Percentiles rank a stretch among this genome's conserved stretches.
These are phyloP conservation scores for Embiotoca jacksoni DNA, from an alignment of 2,113 vertebrate genomes.

Conservation along the genomic window DNA sequence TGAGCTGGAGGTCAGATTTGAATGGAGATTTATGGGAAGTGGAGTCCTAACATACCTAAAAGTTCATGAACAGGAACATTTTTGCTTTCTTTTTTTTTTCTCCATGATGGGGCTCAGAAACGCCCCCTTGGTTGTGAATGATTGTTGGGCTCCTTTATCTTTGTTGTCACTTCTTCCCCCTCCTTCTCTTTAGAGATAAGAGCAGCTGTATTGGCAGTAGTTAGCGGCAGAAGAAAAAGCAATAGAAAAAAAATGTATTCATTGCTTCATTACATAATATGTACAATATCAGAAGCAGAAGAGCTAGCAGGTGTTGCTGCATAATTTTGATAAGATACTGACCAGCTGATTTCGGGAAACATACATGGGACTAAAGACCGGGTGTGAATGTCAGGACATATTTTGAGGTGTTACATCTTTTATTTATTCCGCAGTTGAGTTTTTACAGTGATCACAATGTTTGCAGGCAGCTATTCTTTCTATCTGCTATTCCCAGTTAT, in stretches of 20 bases:
- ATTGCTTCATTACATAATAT: too few species aligned
- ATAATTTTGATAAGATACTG: background rate
- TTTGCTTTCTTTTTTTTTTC: background rate
- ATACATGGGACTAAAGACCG: background rate
- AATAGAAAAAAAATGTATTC: too few species aligned
- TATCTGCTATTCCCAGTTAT: background rate
- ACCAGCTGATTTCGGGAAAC: background rate
- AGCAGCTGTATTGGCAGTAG: too few species aligned
- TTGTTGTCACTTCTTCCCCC: background rate
- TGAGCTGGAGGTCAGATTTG: conserved; percentile 30
- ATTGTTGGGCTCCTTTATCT: background rate
- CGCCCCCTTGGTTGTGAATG: background rate
- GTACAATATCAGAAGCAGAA: background rate
- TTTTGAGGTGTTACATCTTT: background rate
- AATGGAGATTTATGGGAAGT: conserved; percentile 48
- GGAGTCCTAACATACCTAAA: conserved; percentile 40
- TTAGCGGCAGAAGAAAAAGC: background rate
- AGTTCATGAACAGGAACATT: conserved; percentile 1
- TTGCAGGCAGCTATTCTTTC: background rate
- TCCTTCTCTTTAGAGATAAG: background rate
- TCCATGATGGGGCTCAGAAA: background rate
- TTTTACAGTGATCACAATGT: conserved; percentile 1
- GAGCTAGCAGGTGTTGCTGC: background rate
- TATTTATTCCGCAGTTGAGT: background rate
- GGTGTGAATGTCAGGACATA: background rate